Conservation (phyloP, 2,113 vertebrate genomes). For the Glareola pratincola region DNA sequence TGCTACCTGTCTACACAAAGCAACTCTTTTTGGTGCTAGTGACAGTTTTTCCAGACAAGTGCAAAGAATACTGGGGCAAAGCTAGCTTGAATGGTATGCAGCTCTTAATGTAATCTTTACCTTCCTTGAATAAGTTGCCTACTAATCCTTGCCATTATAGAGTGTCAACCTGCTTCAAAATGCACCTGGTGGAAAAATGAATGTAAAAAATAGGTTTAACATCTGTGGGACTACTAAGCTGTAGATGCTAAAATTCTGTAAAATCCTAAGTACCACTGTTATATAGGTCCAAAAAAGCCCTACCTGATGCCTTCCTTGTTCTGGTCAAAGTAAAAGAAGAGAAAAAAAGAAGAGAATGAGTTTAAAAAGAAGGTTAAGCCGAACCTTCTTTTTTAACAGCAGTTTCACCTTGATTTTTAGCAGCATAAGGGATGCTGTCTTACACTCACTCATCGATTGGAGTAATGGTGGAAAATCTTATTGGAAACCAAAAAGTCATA, state of each 20-base stretch:
- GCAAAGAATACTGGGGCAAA: neutral
- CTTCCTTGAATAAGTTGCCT: neutral
- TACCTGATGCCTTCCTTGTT: neutral
- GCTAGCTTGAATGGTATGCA: neutral
- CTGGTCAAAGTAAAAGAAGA: neutral
- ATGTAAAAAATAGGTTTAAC: neutral
- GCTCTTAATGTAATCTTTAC: neutral
- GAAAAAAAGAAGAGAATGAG: rapidly evolving
- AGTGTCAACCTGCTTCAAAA: neutral
- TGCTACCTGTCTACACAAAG: neutral
- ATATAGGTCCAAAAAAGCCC: neutral
- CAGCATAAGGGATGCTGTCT: neutral
- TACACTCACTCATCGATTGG: neutral
- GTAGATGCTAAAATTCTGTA: neutral
- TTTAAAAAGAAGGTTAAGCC: neutral
- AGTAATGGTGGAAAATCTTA: neutral
- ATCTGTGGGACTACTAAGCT: neutral
- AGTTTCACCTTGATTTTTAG: neutral
- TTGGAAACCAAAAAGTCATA: neutral
- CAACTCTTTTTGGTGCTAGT: neutral
- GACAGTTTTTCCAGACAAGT: neutral
- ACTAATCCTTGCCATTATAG: neutral
- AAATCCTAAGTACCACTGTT: neutral
- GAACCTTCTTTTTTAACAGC: neutral
- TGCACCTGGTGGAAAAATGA: neutral